Percentiles rank a stretch among this genome's conserved stretches.
These are phyloP conservation scores for Guaruba guarouba DNA, from an alignment of 2,113 vertebrate species.

Conservation along the genomic window DNA sequence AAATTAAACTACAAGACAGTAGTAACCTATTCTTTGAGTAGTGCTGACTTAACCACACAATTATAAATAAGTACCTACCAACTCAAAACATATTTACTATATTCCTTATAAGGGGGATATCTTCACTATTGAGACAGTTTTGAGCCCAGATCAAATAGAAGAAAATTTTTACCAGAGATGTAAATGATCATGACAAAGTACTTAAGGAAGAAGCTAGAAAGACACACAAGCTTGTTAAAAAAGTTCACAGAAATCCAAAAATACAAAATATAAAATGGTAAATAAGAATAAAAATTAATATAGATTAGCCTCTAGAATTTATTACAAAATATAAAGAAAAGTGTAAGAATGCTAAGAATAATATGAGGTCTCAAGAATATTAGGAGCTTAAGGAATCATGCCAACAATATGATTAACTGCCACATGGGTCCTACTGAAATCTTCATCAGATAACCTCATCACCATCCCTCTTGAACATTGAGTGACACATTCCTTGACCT, in stretches of 20 bases:
- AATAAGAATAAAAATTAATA: neutral
- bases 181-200: neutral
- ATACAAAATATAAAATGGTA: neutral
- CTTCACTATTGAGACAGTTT: neutral
- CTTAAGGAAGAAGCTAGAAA: neutral
- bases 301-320: neutral
- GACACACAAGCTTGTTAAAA: neutral
- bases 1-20: neutral
- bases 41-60: neutral
- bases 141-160: neutral
- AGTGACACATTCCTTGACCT: neutral
- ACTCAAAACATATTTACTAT: neutral
- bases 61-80: neutral
- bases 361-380: neutral
- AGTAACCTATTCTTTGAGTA: neutral
- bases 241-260: neutral
- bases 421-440: neutral
- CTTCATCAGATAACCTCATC: neutral
- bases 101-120: neutral
- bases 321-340: neutral
- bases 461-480: accelerated
- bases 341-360: neutral
- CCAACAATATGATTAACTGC: neutral
- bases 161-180: neutral
- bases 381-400: neutral